These are phyloP conservation scores for Papilio demoleus DNA, from an alignment of 2,888 invertebrate species.

Conservation along the genomic window DNA sequence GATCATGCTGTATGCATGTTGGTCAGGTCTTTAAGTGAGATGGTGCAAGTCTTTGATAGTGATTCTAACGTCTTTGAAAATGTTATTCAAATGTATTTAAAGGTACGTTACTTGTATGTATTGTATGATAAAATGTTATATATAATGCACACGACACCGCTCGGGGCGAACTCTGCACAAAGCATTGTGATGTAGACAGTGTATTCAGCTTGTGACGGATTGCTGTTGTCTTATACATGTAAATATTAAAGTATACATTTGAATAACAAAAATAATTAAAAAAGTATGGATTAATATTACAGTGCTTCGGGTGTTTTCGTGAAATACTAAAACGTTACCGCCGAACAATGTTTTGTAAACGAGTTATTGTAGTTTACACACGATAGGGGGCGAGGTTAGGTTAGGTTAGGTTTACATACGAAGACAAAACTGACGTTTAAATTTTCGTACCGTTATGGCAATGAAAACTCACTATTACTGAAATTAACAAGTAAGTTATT, in stretches of 20 bases:
- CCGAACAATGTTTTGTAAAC: too few species aligned
- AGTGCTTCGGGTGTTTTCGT: too few species aligned
- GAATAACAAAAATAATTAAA: neutral
- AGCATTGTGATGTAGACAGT: neutral
- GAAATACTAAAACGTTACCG: too few species aligned
- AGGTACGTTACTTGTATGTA: neutral
- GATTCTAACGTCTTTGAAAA: too few species aligned
- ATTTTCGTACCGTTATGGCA: neutral
- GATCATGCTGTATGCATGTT: too few species aligned
- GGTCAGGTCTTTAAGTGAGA: too few species aligned
- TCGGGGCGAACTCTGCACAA: conserved; percentile 9
- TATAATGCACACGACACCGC: conserved; percentile 5
- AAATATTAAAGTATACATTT: conserved; percentile 15
- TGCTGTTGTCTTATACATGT: conserved; percentile 8
- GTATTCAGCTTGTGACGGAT: conserved; percentile 18
- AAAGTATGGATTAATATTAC: neutral
- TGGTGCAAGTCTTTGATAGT: too few species aligned
- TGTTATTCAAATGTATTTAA: too few species aligned
- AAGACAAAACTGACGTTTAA: too few species aligned
- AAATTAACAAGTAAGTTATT: neutral
- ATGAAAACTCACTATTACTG: neutral
- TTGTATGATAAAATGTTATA: neutral
- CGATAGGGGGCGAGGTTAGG: too few species aligned
- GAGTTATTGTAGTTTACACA: too few species aligned
- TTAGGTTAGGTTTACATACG: too few species aligned